Conservation (phyloP, 2,113 vertebrate genomes). For the Pelmatolapia mariae region DNA sequence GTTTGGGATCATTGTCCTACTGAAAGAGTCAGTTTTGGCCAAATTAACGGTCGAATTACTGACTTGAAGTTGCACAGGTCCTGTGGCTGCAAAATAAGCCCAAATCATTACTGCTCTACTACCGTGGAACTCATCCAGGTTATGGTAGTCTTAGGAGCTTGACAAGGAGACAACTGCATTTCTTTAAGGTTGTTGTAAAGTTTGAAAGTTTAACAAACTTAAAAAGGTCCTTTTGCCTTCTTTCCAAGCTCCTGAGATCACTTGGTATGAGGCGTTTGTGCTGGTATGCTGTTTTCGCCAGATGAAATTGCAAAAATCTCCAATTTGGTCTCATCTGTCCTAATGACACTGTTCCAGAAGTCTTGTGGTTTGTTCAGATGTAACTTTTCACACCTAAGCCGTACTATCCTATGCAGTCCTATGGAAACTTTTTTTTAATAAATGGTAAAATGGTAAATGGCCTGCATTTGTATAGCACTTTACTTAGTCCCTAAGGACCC, state of each 20-base stretch:
- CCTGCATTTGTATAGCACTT: too few relatives aligned
- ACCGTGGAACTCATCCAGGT: not conserved
- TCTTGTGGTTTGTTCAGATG: not conserved
- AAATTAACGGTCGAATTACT: not conserved
- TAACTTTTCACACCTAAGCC: not conserved
- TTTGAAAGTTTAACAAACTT: not conserved
- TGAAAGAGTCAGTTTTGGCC: not conserved
- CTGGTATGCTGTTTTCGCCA: not conserved
- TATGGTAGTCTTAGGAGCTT: not conserved
- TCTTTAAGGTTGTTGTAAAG: not conserved
- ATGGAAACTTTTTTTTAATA: accelerated
- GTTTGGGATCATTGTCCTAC: not conserved
- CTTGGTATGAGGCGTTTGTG: not conserved
- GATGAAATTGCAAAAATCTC: not conserved
- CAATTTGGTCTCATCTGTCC: not conserved
- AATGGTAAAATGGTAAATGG: too few relatives aligned
- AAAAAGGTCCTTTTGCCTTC: not conserved
- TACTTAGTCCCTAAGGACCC: too few relatives aligned
- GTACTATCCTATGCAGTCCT: not conserved
- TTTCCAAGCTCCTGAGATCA: not conserved
- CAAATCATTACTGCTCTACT: accelerated
- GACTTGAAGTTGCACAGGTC: not conserved
- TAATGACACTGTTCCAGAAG: not conserved
- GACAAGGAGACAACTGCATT: not conserved
- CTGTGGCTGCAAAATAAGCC: not conserved